Conservation (phyloP, 2,113 vertebrate species). For the Nesogale talazaci region DNA sequence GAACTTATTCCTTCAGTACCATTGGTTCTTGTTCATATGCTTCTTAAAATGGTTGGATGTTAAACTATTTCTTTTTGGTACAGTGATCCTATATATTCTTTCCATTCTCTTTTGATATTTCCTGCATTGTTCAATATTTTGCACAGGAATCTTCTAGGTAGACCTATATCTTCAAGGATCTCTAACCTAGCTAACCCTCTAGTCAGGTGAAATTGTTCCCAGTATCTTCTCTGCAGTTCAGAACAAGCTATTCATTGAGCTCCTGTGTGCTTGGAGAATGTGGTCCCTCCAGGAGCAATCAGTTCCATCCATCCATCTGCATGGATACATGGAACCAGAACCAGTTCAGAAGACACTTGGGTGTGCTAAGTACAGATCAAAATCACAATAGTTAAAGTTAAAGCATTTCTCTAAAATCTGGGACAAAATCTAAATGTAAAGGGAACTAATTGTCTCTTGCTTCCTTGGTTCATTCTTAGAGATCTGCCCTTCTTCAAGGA, state of each 20-base stretch:
- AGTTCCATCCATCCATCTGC: neutral
- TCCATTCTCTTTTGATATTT: no score
- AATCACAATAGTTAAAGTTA: neutral
- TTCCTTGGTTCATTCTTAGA: neutral
- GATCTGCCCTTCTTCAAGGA: neutral
- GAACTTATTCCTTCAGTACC: no score
- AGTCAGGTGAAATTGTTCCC: neutral
- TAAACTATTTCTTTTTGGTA: no score
- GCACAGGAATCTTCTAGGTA: neutral
- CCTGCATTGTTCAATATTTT: no score
- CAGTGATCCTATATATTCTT: no score
- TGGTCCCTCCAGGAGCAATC: neutral
- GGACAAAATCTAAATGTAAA: neutral
- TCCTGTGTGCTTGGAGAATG: neutral
- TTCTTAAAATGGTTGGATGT: no score
- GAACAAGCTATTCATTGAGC: neutral
- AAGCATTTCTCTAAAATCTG: constrained; percentile 15
- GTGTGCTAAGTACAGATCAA: neutral
- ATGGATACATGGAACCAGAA: neutral
- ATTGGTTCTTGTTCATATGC: no score
- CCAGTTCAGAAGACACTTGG: neutral
- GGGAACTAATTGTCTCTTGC: neutral
- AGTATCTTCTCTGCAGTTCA: neutral
- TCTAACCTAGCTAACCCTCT: neutral
- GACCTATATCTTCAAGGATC: neutral